A percentile compares a stretch with the other conserved stretches of the same genome.
These are phyloP conservation scores for Drosophila incognita DNA, from an alignment of 2,888 invertebrate species.

Conservation along the genomic window DNA sequence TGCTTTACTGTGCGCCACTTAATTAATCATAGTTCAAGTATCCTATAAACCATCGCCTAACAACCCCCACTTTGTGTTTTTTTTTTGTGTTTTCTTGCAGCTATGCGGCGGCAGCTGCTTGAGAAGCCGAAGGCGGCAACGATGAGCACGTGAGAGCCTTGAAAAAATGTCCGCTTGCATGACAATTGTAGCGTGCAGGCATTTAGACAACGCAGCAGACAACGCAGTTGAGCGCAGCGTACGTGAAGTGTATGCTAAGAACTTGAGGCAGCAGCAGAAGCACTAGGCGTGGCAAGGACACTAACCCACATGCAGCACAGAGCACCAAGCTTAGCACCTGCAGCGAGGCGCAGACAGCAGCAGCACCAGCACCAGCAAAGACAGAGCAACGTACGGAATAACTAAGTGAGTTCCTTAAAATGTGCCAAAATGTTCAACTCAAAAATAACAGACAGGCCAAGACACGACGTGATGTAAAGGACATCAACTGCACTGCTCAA, in stretches of 20 bases:
- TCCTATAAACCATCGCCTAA: slow-evolving; percentile 37
- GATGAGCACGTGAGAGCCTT: slow-evolving; percentile 66
- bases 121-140: slow-evolving; percentile 42
- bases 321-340: slow-evolving; percentile 67
- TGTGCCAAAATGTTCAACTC: slow-evolving; percentile 24
- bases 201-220: slow-evolving; percentile 76
- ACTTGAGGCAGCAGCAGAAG: slow-evolving; percentile 44
- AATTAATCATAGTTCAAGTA: slow-evolving; percentile 66
- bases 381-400: slow-evolving; percentile 66
- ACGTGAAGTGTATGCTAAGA: slow-evolving; percentile 74
- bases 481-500: slow-evolving; percentile 41
- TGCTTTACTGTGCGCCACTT: slow-evolving; percentile 45
- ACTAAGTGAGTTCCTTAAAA: slow-evolving; percentile 57
- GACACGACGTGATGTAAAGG: slow-evolving; percentile 24
- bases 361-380: slow-evolving; percentile 21
- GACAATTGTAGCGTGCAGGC: slow-evolving; percentile 82
- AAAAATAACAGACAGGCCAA: slow-evolving; percentile 34
- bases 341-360: slow-evolving; percentile 50
- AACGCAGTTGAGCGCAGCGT: slow-evolving; percentile 64
- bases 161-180: slow-evolving; percentile 79
- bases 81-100: slow-evolving; percentile 28
- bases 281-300: slow-evolving; percentile 50
- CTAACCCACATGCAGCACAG: slow-evolving; percentile 54
- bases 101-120: slow-evolving; percentile 46
- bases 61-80: not conserved